Evolutionary conservation across 2,888 invertebrate species (phyloP), one percentile per base, ranked within the genome.

Genomic region (Linnaemya vulpina): DNA sequence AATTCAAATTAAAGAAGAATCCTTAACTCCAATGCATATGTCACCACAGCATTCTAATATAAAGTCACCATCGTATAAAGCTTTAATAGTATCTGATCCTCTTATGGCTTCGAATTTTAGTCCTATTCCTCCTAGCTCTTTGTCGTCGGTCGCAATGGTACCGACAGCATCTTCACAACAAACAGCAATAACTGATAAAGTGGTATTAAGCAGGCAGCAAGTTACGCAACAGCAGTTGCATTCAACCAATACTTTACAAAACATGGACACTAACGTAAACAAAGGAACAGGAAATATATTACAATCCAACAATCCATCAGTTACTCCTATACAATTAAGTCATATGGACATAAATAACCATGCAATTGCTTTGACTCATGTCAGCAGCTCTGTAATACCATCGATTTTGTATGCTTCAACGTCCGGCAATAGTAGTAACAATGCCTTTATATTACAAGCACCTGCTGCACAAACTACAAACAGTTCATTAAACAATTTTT

Each of bases 81-180:
- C 89, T 3, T 25, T 87, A 22, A 70, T 87, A 58, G 60, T 86
- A 8, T 86, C 88, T 1, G 92, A 91, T 79, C 90, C 91, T 0
- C 58, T 91, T 13, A 89, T 92, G 87, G 88, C 89, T n/a, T 87
- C 91, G 20, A 91, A 90, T 85, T 88, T 89, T 22, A 90, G 84
- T 68, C 86, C 86, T 13, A 40, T 88, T 11, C 83, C 87, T n/a
- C 79, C 77, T 0, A 86, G 81, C 25, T 77, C 87, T 5, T 81
- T 79, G 7, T 75, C 87, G 25, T 76, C 84, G 11, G 65, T 73
- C 4, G 58, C 75, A 51, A 68, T 84, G 60, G 73, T 80, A 63
- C 83, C 83, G 68, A 49, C 63, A 9, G 55, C 73, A n/a, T 40
- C 74, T 22, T 68, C 62, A 40, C 73, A 70, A 58, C 62, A 73